These are phyloP conservation scores for Scopus umbretta DNA, from an alignment of 2,113 vertebrate genomes.

Conservation along the genomic window DNA sequence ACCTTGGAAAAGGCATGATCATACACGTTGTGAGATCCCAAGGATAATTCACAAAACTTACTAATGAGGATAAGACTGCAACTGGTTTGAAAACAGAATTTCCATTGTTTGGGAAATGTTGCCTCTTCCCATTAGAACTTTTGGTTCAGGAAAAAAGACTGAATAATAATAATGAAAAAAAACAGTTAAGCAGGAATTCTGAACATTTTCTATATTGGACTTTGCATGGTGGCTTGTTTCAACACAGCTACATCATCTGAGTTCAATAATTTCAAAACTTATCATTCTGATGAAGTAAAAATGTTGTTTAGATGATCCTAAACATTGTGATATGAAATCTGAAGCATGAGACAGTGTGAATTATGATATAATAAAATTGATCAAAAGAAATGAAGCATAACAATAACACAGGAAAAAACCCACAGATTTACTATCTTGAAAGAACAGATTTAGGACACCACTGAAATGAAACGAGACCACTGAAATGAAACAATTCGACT, in stretches of 20 bases:
- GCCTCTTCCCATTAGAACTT: not conserved
- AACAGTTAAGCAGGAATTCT: not conserved
- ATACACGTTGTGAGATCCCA: not conserved
- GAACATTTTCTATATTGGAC: not conserved
- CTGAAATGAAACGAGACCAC: not conserved
- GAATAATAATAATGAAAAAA: not conserved
- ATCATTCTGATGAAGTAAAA: not conserved
- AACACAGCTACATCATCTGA: not conserved
- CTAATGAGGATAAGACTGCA: not conserved
- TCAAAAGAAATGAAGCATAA: conserved; percentile 5
- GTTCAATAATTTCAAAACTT: not conserved
- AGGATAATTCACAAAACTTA: not conserved
- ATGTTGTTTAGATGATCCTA: not conserved
- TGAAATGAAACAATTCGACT: not conserved
- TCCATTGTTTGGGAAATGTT: not conserved
- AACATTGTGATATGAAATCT: not conserved
- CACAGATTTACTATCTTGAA: not conserved
- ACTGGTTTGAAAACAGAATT: not conserved
- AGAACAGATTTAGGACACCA: not conserved
- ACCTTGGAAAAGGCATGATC: not conserved
- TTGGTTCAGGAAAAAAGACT: not conserved
- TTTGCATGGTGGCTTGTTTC: not conserved
- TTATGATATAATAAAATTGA: not conserved
- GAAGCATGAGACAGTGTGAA: not conserved
- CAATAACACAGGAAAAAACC: not conserved